A percentile compares a stretch with the other conserved stretches of the same genome.
These are phyloP conservation scores for Notarius quadriscutis DNA, from an alignment of 2,113 vertebrate genomes.

Conservation along the genomic window DNA sequence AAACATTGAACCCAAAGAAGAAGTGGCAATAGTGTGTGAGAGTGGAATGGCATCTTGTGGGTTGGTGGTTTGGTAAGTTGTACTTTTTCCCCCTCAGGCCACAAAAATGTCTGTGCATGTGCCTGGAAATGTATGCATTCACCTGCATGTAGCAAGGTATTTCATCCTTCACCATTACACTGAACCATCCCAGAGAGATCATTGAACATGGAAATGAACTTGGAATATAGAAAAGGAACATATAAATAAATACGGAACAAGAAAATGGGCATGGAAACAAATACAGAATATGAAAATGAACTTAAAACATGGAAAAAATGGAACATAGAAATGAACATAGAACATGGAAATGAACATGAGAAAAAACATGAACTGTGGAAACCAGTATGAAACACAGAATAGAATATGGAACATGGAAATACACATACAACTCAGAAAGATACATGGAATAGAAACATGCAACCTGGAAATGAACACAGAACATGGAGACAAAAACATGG, in stretches of 20 bases:
- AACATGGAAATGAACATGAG: neutral
- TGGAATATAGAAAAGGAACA: neutral
- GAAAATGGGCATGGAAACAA: neutral
- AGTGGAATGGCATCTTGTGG: neutral
- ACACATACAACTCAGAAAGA: neutral
- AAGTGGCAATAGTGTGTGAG: neutral
- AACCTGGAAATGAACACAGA: neutral
- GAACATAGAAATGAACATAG: neutral
- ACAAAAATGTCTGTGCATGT: neutral
- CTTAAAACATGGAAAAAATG: neutral
- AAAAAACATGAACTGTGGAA: too few species aligned
- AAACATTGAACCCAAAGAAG: neutral
- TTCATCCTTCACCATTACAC: neutral
- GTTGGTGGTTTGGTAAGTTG: conserved; percentile 6
- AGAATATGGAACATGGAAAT: neutral
- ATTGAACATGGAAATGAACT: neutral
- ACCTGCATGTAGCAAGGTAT: neutral
- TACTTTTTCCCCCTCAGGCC: neutral
- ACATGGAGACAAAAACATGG: neutral
- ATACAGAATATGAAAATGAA: neutral
- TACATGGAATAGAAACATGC: neutral
- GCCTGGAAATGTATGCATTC: neutral
- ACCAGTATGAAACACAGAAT: neutral
- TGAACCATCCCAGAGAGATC: neutral
- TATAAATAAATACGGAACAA: neutral